These are phyloP conservation scores for Muscicapa comitata DNA, from an alignment of 2,797 vertebrate genomes.

Conservation along the genomic window DNA sequence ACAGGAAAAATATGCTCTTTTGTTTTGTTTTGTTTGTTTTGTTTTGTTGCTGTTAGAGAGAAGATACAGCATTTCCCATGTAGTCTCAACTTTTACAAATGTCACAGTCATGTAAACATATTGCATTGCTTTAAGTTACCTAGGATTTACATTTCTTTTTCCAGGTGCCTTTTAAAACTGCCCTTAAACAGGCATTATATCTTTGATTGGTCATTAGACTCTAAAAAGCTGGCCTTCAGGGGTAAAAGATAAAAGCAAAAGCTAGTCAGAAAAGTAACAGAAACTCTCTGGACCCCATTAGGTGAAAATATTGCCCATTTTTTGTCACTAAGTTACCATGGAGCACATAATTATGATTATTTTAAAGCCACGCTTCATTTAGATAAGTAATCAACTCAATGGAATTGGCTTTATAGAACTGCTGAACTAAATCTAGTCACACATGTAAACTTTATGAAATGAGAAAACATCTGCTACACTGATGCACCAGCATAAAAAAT, in stretches of 20 bases:
- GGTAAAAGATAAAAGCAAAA: neutral
- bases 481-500: neutral
- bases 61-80: neutral
- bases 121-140: neutral
- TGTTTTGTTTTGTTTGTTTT: neutral
- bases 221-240: neutral
- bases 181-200: slow-evolving; percentile 23
- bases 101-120: neutral
- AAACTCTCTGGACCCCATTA: neutral
- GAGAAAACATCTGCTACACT: neutral
- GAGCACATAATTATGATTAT: slow-evolving; percentile 57
- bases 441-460: slow-evolving; percentile 50
- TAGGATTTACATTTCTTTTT: slow-evolving; percentile 35
- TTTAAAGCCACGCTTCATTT: slow-evolving; percentile 61
- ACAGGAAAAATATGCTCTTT: neutral
- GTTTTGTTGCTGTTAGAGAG: neutral
- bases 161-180: slow-evolving; percentile 19
- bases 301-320: slow-evolving; percentile 24
- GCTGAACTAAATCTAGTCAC: slow-evolving; percentile 38
- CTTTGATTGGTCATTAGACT: slow-evolving; percentile 38
- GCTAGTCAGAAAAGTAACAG: slow-evolving; percentile 10
- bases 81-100: neutral
- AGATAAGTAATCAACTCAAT: slow-evolving; percentile 59
- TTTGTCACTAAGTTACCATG: slow-evolving; percentile 4
- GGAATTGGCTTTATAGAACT: neutral